Base-by-base conservation (phyloP, 2,888 invertebrate genomes). In the Sinopyrophorus schimmeli region DNA sequence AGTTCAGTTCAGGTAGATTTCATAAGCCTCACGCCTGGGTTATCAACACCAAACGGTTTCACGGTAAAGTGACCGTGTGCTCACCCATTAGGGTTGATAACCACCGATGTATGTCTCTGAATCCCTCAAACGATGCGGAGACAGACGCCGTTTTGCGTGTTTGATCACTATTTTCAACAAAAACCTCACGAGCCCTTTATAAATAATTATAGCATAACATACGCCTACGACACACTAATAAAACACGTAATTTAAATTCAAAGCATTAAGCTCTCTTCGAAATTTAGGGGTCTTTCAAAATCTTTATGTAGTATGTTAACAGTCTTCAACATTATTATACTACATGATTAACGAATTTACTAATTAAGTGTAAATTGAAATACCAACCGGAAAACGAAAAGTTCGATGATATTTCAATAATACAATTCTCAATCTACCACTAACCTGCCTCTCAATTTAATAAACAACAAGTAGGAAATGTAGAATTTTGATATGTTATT, bases 21-120 rank as follows among this genome's bases (percentile, higher is more conserved):
- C 47, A 51, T 51, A 47, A 47, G 42, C 42, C 46, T 51, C 66
- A 72, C 70, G 70, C 70, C 70, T 71, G 72, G 71, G 71, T 72
- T 71, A 70, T 66, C 67, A 62, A 69, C 69, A 71, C 68, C 72
- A 72, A 72, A 72, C 72, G 64, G 71, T 71, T 71, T 72, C 66
- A 70, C 71, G 68, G 67, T 70, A 63, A 69, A 70, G 67, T 67
- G 68, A 67, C 64, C 69, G 65, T 69, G 65, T 65, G 67, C 53
- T 57, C 58, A 56, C 55, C 58, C 54, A 57, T 57, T 57, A 57
- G 48, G 44, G 57, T 57, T 53, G 56, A 53, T 52, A 46, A 54
- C 56, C 47, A 51, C 51, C 51, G 46, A 51, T 51, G 51, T 51
- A 51, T 51, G 47, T 51, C 51, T 51, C 41, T 51, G 51, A 51